Conservation (phyloP, 1,140 invertebrate genomes). For the Eumeta japonica region DNA sequence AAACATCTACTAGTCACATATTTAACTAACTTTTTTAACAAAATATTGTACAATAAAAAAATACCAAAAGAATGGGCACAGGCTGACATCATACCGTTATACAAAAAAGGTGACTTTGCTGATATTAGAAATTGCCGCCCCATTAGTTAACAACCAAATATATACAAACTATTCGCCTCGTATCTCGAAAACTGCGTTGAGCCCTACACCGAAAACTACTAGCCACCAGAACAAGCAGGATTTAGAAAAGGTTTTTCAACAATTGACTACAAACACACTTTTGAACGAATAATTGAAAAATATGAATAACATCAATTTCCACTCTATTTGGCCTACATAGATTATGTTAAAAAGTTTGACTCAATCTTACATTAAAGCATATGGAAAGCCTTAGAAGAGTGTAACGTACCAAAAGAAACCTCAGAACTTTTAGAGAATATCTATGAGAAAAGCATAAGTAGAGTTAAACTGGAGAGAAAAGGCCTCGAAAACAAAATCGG, state of each 20-base stretch:
- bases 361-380: too few relatives aligned
- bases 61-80: constrained; percentile 2
- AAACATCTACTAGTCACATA: neutral
- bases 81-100: constrained; percentile 1
- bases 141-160: neutral
- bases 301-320: too few relatives aligned
- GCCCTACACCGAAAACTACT: neutral
- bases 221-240: constrained; percentile 5
- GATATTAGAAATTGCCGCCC: constrained; percentile 3
- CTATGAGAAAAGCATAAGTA: neutral
- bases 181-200: neutral
- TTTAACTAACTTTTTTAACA: constrained; percentile 4
- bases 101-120: constrained; percentile 3
- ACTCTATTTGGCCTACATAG: too few relatives aligned
- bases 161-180: constrained; percentile 5
- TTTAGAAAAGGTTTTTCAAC: constrained; percentile 2
- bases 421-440: too few relatives aligned
- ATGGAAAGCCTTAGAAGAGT: too few relatives aligned
- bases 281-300: constrained; percentile 4
- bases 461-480: neutral
- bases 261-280: neutral
- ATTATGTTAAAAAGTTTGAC: too few relatives aligned
- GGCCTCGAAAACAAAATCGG: neutral
- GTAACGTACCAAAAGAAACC: too few relatives aligned
- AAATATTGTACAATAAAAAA: neutral